phyloP scores from a whole-genome alignment of 2,797 vertebrate species.

The Vultur gryphus region DNA sequence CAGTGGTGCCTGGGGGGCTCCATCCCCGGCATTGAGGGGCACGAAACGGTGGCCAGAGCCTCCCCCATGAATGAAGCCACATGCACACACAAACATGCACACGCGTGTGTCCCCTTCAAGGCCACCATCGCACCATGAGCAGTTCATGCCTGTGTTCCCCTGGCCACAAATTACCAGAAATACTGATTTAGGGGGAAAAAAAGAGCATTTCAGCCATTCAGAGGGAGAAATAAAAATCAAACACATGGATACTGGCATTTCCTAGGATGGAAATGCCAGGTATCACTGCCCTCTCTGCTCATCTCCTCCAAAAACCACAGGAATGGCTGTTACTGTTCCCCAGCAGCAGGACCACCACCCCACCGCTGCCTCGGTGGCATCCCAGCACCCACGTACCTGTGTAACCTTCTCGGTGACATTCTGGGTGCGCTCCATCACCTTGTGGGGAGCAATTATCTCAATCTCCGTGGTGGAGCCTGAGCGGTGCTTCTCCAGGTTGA shows the following conservation, averaged over 20 bases:
- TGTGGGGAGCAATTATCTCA: constrained; percentile 96
- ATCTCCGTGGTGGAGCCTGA: constrained; percentile 91
- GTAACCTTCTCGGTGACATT: constrained; percentile 98
- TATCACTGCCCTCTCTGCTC: background rate
- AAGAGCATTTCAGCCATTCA: background rate
- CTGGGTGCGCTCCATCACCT: constrained; percentile 93
- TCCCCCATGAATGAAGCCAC: background rate
- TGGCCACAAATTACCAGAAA: background rate
- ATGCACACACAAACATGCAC: fast-evolving
- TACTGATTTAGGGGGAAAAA: background rate
- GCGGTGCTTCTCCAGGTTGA: constrained; percentile 87
- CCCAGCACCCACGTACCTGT: constrained; percentile 74
- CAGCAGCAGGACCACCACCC: background rate
- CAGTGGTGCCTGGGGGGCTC: fast-evolving
- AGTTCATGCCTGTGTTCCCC: background rate
- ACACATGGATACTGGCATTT: background rate
- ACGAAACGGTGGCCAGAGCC: background rate
- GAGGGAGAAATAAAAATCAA: background rate
- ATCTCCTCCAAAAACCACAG: background rate
- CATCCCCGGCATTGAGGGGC: fast-evolving
- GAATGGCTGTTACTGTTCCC: background rate
- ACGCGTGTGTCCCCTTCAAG: fast-evolving
- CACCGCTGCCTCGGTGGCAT: background rate
- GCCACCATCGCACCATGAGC: background rate
- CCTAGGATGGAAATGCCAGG: background rate